Base-by-base conservation (phyloP, 2,888 invertebrate genomes). In the Orchesella flavescens region DNA sequence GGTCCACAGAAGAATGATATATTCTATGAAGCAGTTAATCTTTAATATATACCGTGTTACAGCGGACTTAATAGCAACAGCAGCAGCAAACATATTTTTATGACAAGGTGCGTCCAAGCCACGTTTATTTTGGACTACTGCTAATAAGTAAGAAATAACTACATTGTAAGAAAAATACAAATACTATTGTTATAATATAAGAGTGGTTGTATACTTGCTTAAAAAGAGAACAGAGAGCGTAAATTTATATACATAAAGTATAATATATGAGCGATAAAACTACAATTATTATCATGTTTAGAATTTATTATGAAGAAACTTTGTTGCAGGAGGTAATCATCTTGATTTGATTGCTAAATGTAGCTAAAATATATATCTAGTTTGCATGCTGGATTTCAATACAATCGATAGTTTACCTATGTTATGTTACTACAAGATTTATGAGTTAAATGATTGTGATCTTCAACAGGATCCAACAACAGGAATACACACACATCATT, bases 401-500 rank as follows among this genome's bases (percentile, higher is more conserved):
- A 75, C 75, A 66, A 66, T 75, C 65, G 34, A 66, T 66, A 75
- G 10, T 75, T 63, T 49, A 21, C 19, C 15, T 77, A 13, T 9
- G 17, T 63, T 61, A 53, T 71, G 17, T 43, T 69, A 44, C 19
- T 17, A 44, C 24, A 34, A 7, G 49, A 49, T 49, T 49, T 49
- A 34, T 34, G 34, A 34, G 34, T 34, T 34, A 34, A 34, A 34
- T 15, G 63, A 71, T 78, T 71, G 78, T 66, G 72, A 73, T 79
- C 79, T 73, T 65, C 44, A 65, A 2, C 72, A n/a, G n/a, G 79
- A 79, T 73, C 73, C 72, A 73, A 79, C 79, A 79, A 79, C 79
- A 79, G 79, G 79, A 79, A 79, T 79, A 79, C 57, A 79, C 79
- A 79, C 79, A 79, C 79, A 79, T 79, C 79, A 79, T 79, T 65